Base-by-base conservation (phyloP, 2,888 invertebrate genomes). In the Dolomedes plantarius region DNA sequence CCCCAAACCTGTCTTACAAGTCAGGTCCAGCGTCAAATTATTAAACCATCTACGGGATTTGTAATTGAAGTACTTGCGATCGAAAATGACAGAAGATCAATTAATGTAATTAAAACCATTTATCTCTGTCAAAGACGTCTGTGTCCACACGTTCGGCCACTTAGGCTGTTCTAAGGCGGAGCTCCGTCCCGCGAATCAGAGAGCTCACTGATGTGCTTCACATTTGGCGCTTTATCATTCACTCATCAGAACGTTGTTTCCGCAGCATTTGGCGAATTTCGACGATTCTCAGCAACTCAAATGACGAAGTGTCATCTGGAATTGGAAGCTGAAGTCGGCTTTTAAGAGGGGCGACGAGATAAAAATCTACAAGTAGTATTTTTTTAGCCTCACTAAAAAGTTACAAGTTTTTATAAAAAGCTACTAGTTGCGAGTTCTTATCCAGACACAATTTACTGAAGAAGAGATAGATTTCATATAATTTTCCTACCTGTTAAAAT, bases 61-160 rank as follows among this genome's bases (percentile, higher is more conserved):
- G 36, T 77, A 77, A 83, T 71, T 73, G 65, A 46, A 46, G 28
- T 46, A 67, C 46, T 64, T 32, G 65, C 31, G 28, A 83, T 83
- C 28, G 13, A 39, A 77, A 71, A 76, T 83, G 83, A 83, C 83
- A 83, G 76, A 72, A 77, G 72, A 83, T 77, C 83, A 83, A 83
- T 83, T 83, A 83, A 83, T 77, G 50, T 77, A 77, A 83, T 83
- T 83, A 83, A 83, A 83, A 65, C 67, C 77, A 83, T 83, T 83
- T 72, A 77, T 83, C 77, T 67, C 67, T 72, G 76, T 77, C 83
- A 83, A 77, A 72, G 62, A 50, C 39, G 29, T 76, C 76, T 41
- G n/a, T 56, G 64, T 67, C 67, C 73, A 29, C 71, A 72, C 65
- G 46, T 77, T 67, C 41, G 72, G 76, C 76, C 83, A 83, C 77